Evolutionary conservation across 2,888 invertebrate genomes (phyloP).

Genomic region (Pollenia labialis): DNA sequence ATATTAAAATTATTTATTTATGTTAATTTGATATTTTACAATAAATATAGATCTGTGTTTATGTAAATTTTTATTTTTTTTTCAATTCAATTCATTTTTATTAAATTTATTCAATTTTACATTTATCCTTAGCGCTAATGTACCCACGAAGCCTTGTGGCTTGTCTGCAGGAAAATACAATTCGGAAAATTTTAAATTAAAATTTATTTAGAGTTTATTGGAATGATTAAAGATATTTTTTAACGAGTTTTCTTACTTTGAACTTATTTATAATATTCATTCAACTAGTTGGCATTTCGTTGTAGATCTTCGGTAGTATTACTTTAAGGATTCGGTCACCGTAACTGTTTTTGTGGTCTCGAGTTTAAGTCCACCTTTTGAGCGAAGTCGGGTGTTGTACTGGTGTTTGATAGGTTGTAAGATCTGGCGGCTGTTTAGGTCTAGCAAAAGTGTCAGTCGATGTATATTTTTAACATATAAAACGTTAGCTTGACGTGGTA

Average conservation of each 20-base stretch:
- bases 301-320: not conserved
- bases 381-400: not conserved
- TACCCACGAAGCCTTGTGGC: no score
- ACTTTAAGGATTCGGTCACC: not conserved
- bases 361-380: not conserved
- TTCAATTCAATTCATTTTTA: no score
- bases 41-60: no score
- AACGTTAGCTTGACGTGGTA: no score
- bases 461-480: not conserved
- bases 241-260: not conserved
- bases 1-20: no score
- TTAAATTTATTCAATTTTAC: no score
- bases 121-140: no score
- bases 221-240: not conserved
- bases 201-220: not conserved
- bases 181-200: no score
- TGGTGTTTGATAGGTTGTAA: not conserved
- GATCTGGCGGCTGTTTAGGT: not conserved
- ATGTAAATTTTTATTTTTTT: no score
- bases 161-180: no score
- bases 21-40: no score
- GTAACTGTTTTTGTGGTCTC: not conserved
- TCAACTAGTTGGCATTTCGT: not conserved
- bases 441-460: not conserved
- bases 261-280: not conserved